Evolutionary conservation across 2,888 invertebrate species (phyloP).

Genomic region (Plagodis dolabraria): DNA sequence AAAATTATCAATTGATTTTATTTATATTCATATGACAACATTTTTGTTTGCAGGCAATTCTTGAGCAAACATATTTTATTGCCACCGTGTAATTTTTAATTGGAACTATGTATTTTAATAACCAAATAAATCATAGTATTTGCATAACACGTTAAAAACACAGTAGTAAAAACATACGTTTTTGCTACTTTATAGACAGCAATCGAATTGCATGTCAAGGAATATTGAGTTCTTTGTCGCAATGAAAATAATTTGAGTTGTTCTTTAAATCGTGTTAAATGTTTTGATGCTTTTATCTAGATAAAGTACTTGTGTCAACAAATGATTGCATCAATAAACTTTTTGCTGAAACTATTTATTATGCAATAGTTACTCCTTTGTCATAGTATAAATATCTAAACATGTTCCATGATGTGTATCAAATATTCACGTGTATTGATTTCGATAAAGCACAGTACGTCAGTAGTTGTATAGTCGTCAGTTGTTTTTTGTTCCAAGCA

Average conservation of each 20-base stretch:
- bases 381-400: slow-evolving; percentile 1
- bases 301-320: slow-evolving; percentile 11
- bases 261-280: background rate
- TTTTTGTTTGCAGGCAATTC: slow-evolving; percentile 9
- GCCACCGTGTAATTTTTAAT: slow-evolving; percentile 28
- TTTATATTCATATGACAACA: slow-evolving; percentile 15
- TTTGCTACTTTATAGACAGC: slow-evolving; percentile 26
- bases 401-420: background rate
- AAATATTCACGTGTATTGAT: background rate
- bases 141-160: slow-evolving; percentile 24
- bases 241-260: background rate
- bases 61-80: slow-evolving; percentile 20
- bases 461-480: slow-evolving; percentile 11
- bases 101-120: slow-evolving; percentile 16
- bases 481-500: slow-evolving; percentile 22
- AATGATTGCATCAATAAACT: background rate
- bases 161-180: slow-evolving; percentile 29
- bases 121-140: slow-evolving; percentile 34
- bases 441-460: background rate
- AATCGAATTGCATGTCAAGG: slow-evolving; percentile 17
- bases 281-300: background rate
- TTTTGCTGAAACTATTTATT: background rate
- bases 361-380: slow-evolving; percentile 3
- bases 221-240: slow-evolving; percentile 7
- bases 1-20: slow-evolving; percentile 21